These are phyloP conservation scores for Sicus ferrugineus DNA, from an alignment of 2,888 invertebrate genomes.

Conservation along the genomic window DNA sequence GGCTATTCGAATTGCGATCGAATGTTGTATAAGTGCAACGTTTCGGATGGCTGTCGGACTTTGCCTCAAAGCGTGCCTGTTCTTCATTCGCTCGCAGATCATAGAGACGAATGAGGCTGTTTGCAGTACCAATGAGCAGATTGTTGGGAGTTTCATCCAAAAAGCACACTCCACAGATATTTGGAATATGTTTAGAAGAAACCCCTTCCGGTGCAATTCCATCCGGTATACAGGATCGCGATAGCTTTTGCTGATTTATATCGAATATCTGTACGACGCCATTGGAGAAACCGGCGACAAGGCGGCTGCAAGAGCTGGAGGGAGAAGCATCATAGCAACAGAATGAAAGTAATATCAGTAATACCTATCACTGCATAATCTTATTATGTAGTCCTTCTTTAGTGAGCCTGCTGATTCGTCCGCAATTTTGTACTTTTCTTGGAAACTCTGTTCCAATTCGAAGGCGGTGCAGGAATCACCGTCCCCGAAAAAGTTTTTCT, in stretches of 20 bases:
- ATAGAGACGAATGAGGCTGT: constrained; percentile 53
- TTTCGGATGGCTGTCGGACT: constrained; percentile 59
- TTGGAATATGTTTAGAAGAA: not conserved
- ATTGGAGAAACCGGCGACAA: constrained; percentile 67
- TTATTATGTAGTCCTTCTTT: constrained; percentile 70
- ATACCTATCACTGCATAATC: constrained; percentile 69
- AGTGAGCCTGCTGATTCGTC: constrained; percentile 68
- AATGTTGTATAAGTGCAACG: constrained; percentile 73
- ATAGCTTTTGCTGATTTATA: constrained; percentile 63
- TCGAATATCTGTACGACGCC: constrained; percentile 66
- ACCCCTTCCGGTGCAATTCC: constrained; percentile 29
- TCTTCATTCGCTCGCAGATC: constrained; percentile 65
- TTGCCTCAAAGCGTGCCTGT: constrained; percentile 54
- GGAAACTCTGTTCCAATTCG: constrained; percentile 54
- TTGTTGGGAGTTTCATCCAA: constrained; percentile 51
- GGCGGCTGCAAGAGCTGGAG: constrained; percentile 58
- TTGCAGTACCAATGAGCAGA: constrained; percentile 54
- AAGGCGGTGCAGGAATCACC: constrained; percentile 55
- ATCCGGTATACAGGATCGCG: constrained; percentile 30
- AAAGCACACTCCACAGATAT: constrained; percentile 56
- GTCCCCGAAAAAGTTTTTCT: constrained; percentile 42
- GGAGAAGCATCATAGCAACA: not conserved
- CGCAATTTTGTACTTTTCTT: constrained; percentile 49
- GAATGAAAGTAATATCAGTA: not conserved
- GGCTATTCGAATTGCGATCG: constrained; percentile 76